A percentile compares a stretch with the other conserved stretches of the same genome.
phyloP scores from a whole-genome alignment of 2,113 vertebrate species.

The Microcebus jonahi region DNA sequence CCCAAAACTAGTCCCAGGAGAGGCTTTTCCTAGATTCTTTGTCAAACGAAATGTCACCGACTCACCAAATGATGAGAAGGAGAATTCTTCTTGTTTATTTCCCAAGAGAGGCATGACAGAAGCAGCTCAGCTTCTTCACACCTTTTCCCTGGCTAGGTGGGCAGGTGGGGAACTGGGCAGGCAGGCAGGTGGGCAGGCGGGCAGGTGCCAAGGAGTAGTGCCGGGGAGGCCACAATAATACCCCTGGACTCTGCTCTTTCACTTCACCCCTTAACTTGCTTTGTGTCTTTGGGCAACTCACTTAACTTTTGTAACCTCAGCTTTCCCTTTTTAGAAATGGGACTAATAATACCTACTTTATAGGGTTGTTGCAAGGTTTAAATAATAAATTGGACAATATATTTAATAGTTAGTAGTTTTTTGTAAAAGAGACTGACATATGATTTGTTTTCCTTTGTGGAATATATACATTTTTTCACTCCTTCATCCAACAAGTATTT shows the following conservation, averaged over 20 bases:
- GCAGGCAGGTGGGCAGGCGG: too few species aligned
- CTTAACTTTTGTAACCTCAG: constrained; percentile 21
- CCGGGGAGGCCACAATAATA: neutral
- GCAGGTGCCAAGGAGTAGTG: neutral
- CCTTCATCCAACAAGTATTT: constrained; percentile 26
- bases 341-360: neutral
- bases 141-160: neutral
- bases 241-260: neutral
- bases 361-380: neutral
- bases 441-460: neutral
- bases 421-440: neutral
- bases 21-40: constrained; percentile 75
- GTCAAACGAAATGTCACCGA: constrained; percentile 78
- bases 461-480: neutral
- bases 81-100: constrained; percentile 75
- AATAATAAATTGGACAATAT: neutral
- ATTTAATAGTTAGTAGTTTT: neutral
- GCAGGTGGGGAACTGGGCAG: neutral
- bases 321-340: neutral
- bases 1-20: constrained; percentile 77
- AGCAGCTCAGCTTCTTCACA: neutral
- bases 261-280: neutral
- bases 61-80: constrained; percentile 73
- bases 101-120: constrained; percentile 16
- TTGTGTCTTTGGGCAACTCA: neutral